Evolutionary conservation across 2,113 vertebrate genomes (phyloP).

Genomic region (Microtus oregoni): DNA sequence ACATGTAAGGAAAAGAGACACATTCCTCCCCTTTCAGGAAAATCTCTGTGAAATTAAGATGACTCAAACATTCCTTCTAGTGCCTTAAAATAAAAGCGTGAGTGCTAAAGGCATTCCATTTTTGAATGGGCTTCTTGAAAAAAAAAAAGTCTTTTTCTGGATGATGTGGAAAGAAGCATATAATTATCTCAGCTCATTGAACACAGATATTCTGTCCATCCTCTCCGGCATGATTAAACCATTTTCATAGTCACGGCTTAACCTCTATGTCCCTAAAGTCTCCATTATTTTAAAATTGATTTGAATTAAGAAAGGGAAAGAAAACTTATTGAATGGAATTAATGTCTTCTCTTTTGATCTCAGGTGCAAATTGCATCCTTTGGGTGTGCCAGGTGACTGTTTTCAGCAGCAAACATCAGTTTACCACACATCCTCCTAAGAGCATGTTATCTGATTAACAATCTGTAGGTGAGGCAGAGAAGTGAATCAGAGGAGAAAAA

Average conservation of each 20-base stretch:
- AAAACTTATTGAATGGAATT: neutral
- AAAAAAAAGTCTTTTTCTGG: slow-evolving; percentile 50
- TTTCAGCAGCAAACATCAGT: neutral
- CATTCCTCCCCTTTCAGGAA: slow-evolving; percentile 53
- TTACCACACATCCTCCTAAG: neutral
- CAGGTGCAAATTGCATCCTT: neutral
- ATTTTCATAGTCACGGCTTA: slow-evolving; percentile 46
- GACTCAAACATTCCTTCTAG: slow-evolving; percentile 57
- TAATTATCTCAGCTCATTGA: slow-evolving; percentile 63
- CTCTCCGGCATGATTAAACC: slow-evolving; percentile 45
- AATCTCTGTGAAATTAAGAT: slow-evolving; percentile 71
- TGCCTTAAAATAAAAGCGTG: slow-evolving; percentile 74
- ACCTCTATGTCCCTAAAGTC: neutral
- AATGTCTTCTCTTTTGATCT: slow-evolving; percentile 43
- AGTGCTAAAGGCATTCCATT: slow-evolving; percentile 60
- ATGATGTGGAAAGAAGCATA: slow-evolving; percentile 39
- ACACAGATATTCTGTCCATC: slow-evolving; percentile 30
- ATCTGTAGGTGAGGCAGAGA: neutral
- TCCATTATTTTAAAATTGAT: neutral
- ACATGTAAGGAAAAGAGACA: slow-evolving; percentile 31
- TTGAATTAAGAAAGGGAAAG: slow-evolving; percentile 26
- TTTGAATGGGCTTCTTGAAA: slow-evolving; percentile 53
- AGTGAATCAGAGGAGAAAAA: neutral
- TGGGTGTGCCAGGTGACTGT: neutral
- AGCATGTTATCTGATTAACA: neutral